Base-by-base conservation (phyloP, 2,113 vertebrate species). In the Propithecus coquereli region DNA sequence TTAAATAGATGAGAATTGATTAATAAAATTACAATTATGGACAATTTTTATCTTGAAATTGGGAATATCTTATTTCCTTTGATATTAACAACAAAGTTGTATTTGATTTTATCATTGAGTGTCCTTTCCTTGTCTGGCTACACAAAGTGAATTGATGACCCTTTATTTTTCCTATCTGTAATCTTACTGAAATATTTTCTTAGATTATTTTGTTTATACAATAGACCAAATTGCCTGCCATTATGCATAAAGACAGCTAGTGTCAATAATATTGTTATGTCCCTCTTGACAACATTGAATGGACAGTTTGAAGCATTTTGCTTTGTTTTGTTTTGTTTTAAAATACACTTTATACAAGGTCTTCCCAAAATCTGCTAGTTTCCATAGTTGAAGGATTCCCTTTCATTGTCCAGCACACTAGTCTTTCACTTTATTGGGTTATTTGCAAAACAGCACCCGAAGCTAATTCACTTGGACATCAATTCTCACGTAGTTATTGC, bases 151-250 rank as follows among this genome's bases (percentile, higher is more conserved):
- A n/a, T 52, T 34, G 20, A 40, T 16, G 1, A 90, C 2, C 16
- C 27, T 86, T 94, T 70, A 65, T 34, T 96, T 82, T 80, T 71
- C 52, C 63, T 40, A 32, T 25, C 23, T 76, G 47, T 57, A 47
- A 89, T 83, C 0, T 74, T 45, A 30, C 32, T 63, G 66, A 94
- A 87, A 34, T 40, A 65, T 7, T 17, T 87, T 86, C 52, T 50
- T 80, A 79, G 13, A 83, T 57, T 52, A 76, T 83, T 90, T 93
- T 96, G 32, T 90, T 95, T 89, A 93, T 89, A 70, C 2, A 25
- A 43, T 63, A 57, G 22, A 73, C 13, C 22, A 77, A 90, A 90
- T 79, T 89, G 37, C 40, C 80, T 66, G 17, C 13, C 27, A 66
- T 76, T 89, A 77, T 93, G 93, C 45, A 87, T 71, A 88, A 90